Evolutionary conservation across 2,888 invertebrate species (phyloP), one percentile per base, ranked within the genome.

Genomic region (Mamestra brassicae): DNA sequence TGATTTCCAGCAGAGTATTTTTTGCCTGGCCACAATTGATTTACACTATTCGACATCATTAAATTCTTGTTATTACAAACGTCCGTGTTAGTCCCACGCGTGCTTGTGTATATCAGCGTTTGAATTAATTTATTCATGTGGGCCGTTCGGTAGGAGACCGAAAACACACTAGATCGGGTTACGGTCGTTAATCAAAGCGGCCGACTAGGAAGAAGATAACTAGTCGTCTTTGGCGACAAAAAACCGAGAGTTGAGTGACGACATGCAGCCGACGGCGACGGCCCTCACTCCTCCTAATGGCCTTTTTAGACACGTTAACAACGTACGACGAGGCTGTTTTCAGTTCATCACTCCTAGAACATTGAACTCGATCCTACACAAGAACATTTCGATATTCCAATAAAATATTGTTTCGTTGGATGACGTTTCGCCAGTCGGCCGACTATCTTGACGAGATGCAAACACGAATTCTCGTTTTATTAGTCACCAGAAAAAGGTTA

Each of bases 141-240:
- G 91, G 92, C 85, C 80, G 91, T 85, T 87, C 88, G 85, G 89
- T 87, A 88, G 86, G 81, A 83, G 88, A 88, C 88, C 87, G 79
- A 89, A 92, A 91, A 91, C 90, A 90, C 87, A 88, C 88, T 87
- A 89, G 91, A 93, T 95, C 93, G 87, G 86, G 92, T 94, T 94
- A 93, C 94, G 87, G 87, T 92, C 93, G 92, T 95, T 95, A 95
- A 95, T 95, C 93, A 95, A 93, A 93, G 89, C 87, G 78, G 76
- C 88, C 90, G 89, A 89, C 90, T 82, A 90, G 90, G 91, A 91
- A 90, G 90, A 89, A 87, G 89, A 85, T 89, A 89, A 85, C 89
- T 88, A 82, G 89, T 81, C 84, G 88, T 85, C 86, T 90, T 88
- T 81, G 86, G 88, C 88, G 92, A 92, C 92, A 94, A 94, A 93